A percentile compares a stretch with the other conserved stretches of the same genome.
phyloP scores from a whole-genome alignment of 92 coral and sea anemone genomes.

The Montipora capitata region DNA sequence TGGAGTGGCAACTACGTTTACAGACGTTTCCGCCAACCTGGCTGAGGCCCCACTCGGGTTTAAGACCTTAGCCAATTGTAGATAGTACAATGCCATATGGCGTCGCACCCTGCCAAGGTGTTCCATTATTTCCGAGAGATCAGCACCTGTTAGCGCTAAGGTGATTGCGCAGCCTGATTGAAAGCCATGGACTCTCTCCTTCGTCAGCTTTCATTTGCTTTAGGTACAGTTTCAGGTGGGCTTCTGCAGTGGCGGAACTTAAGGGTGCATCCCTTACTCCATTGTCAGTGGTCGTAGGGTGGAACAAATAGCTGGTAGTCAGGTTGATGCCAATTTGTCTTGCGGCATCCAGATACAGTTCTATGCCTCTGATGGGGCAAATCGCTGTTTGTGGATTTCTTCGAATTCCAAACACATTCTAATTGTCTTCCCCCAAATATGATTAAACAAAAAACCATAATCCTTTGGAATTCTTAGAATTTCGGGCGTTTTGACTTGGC shows the following conservation, averaged over 20 bases:
- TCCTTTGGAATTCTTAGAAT: constrained; percentile 20
- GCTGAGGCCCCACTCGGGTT: constrained; percentile 34
- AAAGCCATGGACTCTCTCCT: too few relatives aligned
- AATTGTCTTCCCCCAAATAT: constrained; percentile 41
- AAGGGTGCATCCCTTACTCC: too few relatives aligned
- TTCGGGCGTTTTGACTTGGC: constrained; percentile 10
- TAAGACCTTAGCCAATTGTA: constrained; percentile 25
- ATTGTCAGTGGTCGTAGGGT: too few relatives aligned
- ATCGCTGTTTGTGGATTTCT: constrained; percentile 18
- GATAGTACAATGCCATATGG: too few relatives aligned
- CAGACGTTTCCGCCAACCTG: constrained; percentile 10
- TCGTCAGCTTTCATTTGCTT: too few relatives aligned
- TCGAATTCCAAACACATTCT: constrained; percentile 41
- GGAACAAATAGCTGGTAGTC: constrained; percentile 31
- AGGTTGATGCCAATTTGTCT: constrained; percentile 12
- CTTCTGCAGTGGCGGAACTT: too few relatives aligned
- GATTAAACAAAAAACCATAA: constrained; percentile 42
- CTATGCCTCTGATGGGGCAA: constrained; percentile 32
- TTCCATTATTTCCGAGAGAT: constrained; percentile 43
- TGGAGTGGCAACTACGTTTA: not conserved
- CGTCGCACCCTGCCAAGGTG: too few relatives aligned
- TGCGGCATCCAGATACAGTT: constrained; percentile 31
- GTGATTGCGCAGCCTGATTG: constrained; percentile 40
- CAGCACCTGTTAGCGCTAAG: constrained; percentile 38
- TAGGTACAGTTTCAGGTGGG: too few relatives aligned